phyloP scores from a whole-genome alignment of 2,888 invertebrate genomes.

The Onchidella celtica region DNA sequence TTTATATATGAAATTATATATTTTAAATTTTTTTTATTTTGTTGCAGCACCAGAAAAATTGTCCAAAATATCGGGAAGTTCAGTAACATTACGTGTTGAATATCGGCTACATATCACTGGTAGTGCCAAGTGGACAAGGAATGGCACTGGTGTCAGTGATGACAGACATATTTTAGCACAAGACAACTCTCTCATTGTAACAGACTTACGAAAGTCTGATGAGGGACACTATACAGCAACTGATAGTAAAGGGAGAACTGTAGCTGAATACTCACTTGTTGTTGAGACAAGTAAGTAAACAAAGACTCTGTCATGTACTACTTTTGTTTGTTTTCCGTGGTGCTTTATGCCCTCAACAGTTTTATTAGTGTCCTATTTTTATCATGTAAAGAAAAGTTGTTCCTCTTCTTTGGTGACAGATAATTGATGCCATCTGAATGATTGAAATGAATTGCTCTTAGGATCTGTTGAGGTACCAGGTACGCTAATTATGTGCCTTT shows the following conservation, averaged over 20 bases:
- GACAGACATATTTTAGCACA: slow-evolving; percentile 58
- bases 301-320: background rate
- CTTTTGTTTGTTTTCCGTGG: background rate
- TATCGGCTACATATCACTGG: slow-evolving; percentile 59
- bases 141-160: slow-evolving; percentile 49
- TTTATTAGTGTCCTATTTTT: background rate
- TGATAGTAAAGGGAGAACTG: slow-evolving; percentile 53
- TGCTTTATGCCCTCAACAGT: background rate
- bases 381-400: too few species aligned
- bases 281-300: slow-evolving; percentile 58
- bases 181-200: slow-evolving; percentile 62
- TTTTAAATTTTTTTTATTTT: background rate
- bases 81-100: slow-evolving; percentile 54
- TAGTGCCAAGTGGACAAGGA: slow-evolving; percentile 56
- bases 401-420: too few species aligned
- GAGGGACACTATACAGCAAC: slow-evolving; percentile 58
- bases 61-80: slow-evolving; percentile 55
- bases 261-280: slow-evolving; percentile 56
- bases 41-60: slow-evolving; percentile 55
- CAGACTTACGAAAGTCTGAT: slow-evolving; percentile 56
- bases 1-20: too few species aligned
- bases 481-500: too few species aligned
- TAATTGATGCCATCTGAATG: too few species aligned
- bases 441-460: too few species aligned
- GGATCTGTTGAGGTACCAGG: too few species aligned